Percentiles rank a stretch among this genome's conserved stretches.
phyloP scores from a whole-genome alignment of 1,140 invertebrate genomes.

The Propsilocerus akamusi region DNA sequence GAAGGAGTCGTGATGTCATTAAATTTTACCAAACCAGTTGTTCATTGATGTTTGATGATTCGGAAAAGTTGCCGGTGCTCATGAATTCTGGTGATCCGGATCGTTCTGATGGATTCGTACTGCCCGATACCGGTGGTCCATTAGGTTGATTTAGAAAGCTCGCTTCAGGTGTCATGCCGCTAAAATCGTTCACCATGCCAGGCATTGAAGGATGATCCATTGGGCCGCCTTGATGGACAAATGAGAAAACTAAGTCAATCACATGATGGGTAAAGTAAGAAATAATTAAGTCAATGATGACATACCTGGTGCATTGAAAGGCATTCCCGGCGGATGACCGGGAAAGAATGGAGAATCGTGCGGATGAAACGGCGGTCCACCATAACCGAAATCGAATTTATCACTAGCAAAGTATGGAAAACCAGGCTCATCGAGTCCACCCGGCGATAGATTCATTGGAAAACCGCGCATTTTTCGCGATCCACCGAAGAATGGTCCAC shows the following conservation, averaged over 20 bases:
- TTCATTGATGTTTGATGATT: slow-evolving; percentile 51
- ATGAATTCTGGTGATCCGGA: slow-evolving; percentile 31
- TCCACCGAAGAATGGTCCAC: slow-evolving; percentile 73
- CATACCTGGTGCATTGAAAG: slow-evolving; percentile 52
- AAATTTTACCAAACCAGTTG: slow-evolving; percentile 47
- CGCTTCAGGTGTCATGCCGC: slow-evolving; percentile 38
- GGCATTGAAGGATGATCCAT: slow-evolving; percentile 47
- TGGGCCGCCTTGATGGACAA: slow-evolving; percentile 30
- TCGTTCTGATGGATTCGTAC: slow-evolving; percentile 32
- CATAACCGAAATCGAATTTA: slow-evolving; percentile 81
- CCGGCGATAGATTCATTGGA: slow-evolving; percentile 73
- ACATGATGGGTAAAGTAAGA: not conserved
- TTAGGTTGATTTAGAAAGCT: slow-evolving; percentile 38
- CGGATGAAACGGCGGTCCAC: slow-evolving; percentile 64
- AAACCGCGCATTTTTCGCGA: slow-evolving; percentile 80
- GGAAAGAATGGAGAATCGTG: slow-evolving; percentile 71
- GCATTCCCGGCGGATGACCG: slow-evolving; percentile 53
- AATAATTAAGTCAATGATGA: slow-evolving; percentile 7
- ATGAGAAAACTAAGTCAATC: not conserved
- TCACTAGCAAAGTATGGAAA: slow-evolving; percentile 74
- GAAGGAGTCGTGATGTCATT: too few relatives aligned
- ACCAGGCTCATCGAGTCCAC: slow-evolving; percentile 60
- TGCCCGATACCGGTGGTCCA: slow-evolving; percentile 33
- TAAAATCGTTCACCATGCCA: slow-evolving; percentile 41
- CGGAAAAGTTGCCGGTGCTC: slow-evolving; percentile 38